phyloP scores from a whole-genome alignment of 2,888 invertebrate genomes.

The Dexiosoma caninum region DNA sequence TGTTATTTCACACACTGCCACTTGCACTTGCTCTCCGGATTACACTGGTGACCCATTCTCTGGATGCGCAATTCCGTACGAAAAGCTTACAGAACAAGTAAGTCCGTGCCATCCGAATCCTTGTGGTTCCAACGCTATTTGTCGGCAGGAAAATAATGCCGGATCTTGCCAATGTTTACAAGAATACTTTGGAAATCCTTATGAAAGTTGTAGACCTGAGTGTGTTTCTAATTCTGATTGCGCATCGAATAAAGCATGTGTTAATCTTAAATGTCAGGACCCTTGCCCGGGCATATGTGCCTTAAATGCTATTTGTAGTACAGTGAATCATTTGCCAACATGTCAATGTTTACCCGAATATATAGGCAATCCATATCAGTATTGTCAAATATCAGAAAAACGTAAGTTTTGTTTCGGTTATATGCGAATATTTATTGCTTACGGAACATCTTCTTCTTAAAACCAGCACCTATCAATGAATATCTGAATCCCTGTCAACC shows the following conservation, averaged over 20 bases:
- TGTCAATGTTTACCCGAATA: slow-evolving; percentile 84
- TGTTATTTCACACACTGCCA: slow-evolving; percentile 81
- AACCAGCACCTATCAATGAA: slow-evolving; percentile 72
- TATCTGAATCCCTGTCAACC: slow-evolving; percentile 81
- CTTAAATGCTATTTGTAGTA: slow-evolving; percentile 84
- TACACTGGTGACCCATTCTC: slow-evolving; percentile 84
- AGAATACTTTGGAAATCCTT: slow-evolving; percentile 83
- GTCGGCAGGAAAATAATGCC: slow-evolving; percentile 82
- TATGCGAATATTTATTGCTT: background rate
- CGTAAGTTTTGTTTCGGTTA: slow-evolving; percentile 77
- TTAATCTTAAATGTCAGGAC: slow-evolving; percentile 86
- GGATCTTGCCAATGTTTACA: slow-evolving; percentile 85
- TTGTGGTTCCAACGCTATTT: slow-evolving; percentile 83
- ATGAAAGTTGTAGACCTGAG: slow-evolving; percentile 86
- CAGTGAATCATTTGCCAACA: slow-evolving; percentile 84
- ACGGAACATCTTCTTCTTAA: background rate
- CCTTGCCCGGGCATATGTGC: slow-evolving; percentile 89
- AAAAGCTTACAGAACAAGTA: slow-evolving; percentile 70
- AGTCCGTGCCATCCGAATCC: slow-evolving; percentile 82
- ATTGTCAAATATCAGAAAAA: slow-evolving; percentile 79
- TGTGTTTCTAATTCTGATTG: slow-evolving; percentile 89
- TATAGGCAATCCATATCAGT: slow-evolving; percentile 87
- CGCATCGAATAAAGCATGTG: slow-evolving; percentile 84
- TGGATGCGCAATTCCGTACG: slow-evolving; percentile 76
- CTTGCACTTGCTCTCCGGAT: slow-evolving; percentile 81